These are phyloP conservation scores for Thalassophryne amazonica DNA, from an alignment of 2,797 vertebrate genomes.

Conservation along the genomic window DNA sequence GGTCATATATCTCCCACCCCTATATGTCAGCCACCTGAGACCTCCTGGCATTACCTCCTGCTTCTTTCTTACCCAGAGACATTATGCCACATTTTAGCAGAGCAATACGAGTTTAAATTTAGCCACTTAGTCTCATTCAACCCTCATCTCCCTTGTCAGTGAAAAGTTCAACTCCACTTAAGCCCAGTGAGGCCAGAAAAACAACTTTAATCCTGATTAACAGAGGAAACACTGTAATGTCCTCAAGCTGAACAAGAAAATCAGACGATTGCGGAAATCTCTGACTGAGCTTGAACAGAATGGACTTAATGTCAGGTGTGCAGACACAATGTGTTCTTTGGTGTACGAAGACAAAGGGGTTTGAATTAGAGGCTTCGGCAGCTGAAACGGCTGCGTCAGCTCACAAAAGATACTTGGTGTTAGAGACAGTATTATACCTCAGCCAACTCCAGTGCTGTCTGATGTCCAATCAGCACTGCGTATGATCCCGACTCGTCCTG, in stretches of 20 bases:
- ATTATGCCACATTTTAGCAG: no score
- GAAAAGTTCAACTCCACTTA: constrained; percentile 34
- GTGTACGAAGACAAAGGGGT: neutral
- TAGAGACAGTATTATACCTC: neutral
- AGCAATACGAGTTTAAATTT: no score
- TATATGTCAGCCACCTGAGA: no score
- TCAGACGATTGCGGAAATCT: neutral
- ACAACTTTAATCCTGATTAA: constrained; percentile 40
- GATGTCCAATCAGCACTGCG: no score
- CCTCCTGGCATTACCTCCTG: no score
- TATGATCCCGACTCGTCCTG: no score
- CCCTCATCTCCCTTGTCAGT: constrained; percentile 13
- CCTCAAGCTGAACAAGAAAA: constrained; percentile 8
- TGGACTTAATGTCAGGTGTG: neutral
- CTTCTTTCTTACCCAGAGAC: no score
- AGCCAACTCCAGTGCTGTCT: neutral
- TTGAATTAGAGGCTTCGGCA: neutral
- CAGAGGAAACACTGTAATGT: neutral
- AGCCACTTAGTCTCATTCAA: no score
- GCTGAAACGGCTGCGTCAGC: neutral
- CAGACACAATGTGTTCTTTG: neutral
- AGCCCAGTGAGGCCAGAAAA: constrained; percentile 23
- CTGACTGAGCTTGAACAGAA: constrained; percentile 5
- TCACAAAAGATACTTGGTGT: neutral
- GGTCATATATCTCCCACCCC: no score